phyloP scores from a whole-genome alignment of 1,140 invertebrate species.

The Leguminivora glycinivorella region DNA sequence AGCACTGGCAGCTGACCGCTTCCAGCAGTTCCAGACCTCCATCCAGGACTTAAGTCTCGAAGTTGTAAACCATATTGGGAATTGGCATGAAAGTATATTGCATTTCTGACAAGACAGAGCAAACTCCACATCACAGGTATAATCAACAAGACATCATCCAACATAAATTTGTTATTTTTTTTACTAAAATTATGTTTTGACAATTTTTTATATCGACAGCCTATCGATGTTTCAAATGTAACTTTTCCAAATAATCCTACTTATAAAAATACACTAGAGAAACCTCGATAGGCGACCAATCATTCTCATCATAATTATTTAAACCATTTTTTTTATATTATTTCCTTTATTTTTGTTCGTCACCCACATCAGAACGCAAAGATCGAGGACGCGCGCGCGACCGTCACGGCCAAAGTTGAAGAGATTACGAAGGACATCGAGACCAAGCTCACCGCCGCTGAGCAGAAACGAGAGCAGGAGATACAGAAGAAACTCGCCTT shows the following conservation, averaged over 20 bases:
- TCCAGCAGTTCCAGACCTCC: conserved; percentile 83
- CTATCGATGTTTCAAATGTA: background rate
- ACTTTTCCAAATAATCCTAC: background rate
- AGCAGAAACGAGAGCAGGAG: conserved; percentile 88
- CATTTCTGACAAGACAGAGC: too few relatives aligned
- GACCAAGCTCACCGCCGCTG: conserved; percentile 86
- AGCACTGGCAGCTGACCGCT: conserved; percentile 82
- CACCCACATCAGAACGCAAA: conserved; percentile 81
- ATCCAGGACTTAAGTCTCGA: too few relatives aligned
- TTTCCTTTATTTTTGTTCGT: conserved; percentile 37
- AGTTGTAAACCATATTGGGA: too few relatives aligned
- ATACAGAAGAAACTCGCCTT: conserved; percentile 89
- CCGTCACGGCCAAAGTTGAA: conserved; percentile 81
- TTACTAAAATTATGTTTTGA: conserved; percentile 14
- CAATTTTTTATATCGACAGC: conserved; percentile 35
- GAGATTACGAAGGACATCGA: conserved; percentile 85
- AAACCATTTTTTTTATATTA: conserved; percentile 27
- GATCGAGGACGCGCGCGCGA: conserved; percentile 85
- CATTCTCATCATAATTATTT: background rate
- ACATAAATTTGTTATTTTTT: conserved; percentile 32
- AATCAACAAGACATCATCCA: background rate
- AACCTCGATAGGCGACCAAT: background rate
- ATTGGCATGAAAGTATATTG: too few relatives aligned
- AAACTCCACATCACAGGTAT: background rate
- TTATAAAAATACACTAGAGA: background rate